Percentiles rank a stretch among this genome's conserved stretches.
Conservation (phyloP, 2,888 invertebrate species). For the Fragum sueziense region DNA sequence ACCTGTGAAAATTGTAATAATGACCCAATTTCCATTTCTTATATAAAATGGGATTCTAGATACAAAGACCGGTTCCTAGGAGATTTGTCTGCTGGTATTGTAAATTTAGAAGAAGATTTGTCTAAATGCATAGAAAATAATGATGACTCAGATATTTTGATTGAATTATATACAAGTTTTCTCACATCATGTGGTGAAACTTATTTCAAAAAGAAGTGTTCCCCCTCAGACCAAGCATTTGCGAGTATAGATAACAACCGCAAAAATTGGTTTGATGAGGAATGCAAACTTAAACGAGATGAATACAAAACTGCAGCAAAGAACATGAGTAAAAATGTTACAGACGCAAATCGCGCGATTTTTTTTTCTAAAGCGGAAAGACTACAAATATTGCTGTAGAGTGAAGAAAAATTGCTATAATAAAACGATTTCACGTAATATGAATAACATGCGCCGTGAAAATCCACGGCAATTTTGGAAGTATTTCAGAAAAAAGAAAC, state of each 20-base stretch:
- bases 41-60: not conserved
- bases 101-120: not conserved
- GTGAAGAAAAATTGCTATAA: not conserved
- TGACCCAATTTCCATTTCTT: not conserved
- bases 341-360: not conserved
- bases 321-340: not conserved
- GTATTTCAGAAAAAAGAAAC: no score
- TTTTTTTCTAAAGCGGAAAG: not conserved
- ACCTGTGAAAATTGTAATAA: not conserved
- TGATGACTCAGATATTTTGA: not conserved
- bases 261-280: not conserved
- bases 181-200: not conserved
- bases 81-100: not conserved
- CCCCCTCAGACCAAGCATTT: not conserved
- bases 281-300: not conserved
- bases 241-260: not conserved
- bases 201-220: not conserved
- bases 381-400: not conserved
- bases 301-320: not conserved
- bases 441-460: no score
- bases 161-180: not conserved
- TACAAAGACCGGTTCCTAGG: not conserved
- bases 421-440: not conserved
- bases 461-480: no score
- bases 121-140: not conserved